Conservation (phyloP, 2,113 vertebrate species). For the Rhea americana region DNA sequence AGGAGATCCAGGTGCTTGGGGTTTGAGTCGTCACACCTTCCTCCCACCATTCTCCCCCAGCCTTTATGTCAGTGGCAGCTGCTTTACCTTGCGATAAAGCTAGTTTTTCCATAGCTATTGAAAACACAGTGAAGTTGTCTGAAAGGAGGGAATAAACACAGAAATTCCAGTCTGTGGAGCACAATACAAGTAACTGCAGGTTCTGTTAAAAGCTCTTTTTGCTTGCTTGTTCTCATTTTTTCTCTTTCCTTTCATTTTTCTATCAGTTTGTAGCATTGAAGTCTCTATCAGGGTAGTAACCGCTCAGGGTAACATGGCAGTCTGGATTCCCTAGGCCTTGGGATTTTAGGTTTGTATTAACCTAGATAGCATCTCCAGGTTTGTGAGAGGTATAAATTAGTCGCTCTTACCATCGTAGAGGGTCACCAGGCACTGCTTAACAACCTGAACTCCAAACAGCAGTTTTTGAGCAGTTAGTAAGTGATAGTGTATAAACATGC, state of each 20-base stretch:
- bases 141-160: background rate
- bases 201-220: background rate
- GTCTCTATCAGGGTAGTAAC: too few relatives aligned
- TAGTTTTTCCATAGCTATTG: background rate
- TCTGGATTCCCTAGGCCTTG: background rate
- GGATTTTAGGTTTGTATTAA: background rate
- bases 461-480: background rate
- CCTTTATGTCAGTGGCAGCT: background rate
- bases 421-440: background rate
- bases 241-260: background rate
- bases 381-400: background rate
- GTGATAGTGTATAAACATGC: background rate
- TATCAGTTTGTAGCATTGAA: background rate
- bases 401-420: background rate
- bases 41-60: background rate
- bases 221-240: background rate
- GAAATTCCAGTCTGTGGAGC: background rate
- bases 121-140: background rate
- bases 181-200: background rate
- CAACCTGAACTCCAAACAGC: background rate
- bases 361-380: background rate
- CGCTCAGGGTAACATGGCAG: background rate
- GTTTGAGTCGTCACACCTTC: background rate
- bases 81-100: background rate
- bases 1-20: background rate